Base-by-base conservation (phyloP, 2,797 vertebrate species). In the Erethizon dorsatum region DNA sequence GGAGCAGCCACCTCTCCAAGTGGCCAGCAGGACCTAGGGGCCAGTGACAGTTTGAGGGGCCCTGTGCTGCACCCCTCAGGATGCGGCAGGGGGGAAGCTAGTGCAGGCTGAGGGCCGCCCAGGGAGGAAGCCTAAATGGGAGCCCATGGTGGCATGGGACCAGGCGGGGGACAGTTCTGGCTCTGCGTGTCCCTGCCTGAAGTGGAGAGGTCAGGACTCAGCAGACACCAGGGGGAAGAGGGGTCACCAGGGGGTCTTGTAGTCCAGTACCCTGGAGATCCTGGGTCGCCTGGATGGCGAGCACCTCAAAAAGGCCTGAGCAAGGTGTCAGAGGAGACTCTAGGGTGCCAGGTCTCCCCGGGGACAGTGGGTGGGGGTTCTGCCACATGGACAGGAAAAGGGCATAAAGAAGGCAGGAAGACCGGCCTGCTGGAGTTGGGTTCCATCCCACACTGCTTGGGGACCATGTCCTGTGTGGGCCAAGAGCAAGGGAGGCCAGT, bases 261-360 rank as follows among this genome's bases (percentile, higher is more conserved):
- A 14, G 24, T 65, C 28, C 63, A 65, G 31, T 4, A 37, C 67
- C n/a, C n/a, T 61, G 6, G 31, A 67, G 14, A 18, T 2, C 15
- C 15, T 15, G 18, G 65, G 65, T 13, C 0, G 0, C n/a, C 77
- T 2, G 5, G n/a, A 10, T 5, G 4, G 26, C 2, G 2, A 65
- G 6, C 7, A 18, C 26, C 77, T 54, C 33, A 6, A 37, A 47
- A 28, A 2, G 9, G 6, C 20, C 13, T 33, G 17, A 90, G 37
- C 6, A 7, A 26, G 20, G 22, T 13, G 26, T 65, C 89, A 24
- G 54, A 41, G 28, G 33, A 69, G 63, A 31, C n/a, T 22, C 10
- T 14, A 20, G 47, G 7, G 88, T 5, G 37, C 28, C 63, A 33
- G 54, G 5, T 3, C 2, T 67, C n/a, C 47, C 5, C 9, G 17